phyloP scores from a whole-genome alignment of 2,113 vertebrate species.

The Saiga tatarica region DNA sequence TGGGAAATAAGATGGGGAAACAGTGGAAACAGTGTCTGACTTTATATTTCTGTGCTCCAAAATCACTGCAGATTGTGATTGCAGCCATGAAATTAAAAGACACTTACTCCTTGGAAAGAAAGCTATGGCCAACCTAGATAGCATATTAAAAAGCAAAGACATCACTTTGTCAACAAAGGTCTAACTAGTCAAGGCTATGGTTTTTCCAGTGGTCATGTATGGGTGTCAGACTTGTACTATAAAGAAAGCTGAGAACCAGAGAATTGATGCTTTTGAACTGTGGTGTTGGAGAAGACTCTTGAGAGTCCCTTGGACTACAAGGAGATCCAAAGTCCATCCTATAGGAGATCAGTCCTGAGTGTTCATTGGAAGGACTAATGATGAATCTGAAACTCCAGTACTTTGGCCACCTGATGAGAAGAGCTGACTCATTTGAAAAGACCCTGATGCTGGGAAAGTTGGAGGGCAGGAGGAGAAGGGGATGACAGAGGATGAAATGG shows the following conservation, averaged over 20 bases:
- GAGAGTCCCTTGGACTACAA: neutral
- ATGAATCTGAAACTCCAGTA: neutral
- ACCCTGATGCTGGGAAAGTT: neutral
- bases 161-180: neutral
- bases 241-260: rapidly evolving
- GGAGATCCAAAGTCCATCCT: neutral
- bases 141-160: neutral
- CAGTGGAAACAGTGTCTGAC: neutral
- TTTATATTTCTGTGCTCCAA: rapidly evolving
- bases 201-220: neutral
- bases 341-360: neutral
- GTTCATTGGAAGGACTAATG: neutral
- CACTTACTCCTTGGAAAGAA: rapidly evolving
- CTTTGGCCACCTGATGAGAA: neutral
- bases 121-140: neutral
- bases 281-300: neutral
- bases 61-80: neutral
- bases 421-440: neutral
- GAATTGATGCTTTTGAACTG: neutral
- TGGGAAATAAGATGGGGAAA: neutral
- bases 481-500: neutral
- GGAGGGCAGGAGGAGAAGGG: neutral
- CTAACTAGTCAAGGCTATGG: neutral
- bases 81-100: neutral
- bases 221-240: neutral